Conservation (phyloP, 1,140 invertebrate species). For the Drosophila mauritiana region DNA sequence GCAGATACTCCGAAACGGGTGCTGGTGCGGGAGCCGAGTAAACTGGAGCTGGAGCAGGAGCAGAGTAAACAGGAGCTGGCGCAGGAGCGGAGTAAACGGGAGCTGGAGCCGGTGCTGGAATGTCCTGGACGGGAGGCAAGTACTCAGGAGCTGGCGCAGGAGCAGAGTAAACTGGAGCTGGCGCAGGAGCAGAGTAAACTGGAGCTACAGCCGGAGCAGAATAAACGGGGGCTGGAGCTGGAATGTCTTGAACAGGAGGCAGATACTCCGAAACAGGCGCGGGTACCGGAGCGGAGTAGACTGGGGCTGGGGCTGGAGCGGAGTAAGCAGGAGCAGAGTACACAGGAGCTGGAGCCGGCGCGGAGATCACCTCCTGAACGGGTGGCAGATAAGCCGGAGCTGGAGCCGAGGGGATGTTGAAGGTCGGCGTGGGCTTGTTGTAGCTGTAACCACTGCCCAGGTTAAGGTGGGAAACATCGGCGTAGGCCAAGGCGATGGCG, state of each 20-base stretch:
- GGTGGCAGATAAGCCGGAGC: slow-evolving; percentile 12
- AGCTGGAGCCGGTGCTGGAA: slow-evolving; percentile 22
- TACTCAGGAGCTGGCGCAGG: slow-evolving; percentile 44
- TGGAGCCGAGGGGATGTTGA: slow-evolving; percentile 60
- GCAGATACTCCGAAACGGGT: slow-evolving; percentile 42
- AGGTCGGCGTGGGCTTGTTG: slow-evolving; percentile 62
- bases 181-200: slow-evolving; percentile 38
- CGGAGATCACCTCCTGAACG: slow-evolving; percentile 11
- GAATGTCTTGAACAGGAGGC: neutral
- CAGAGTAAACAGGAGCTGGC: slow-evolving; percentile 20
- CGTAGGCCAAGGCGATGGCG: slow-evolving; percentile 66
- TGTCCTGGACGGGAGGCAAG: slow-evolving; percentile 53
- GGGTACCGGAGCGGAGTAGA: slow-evolving; percentile 39
- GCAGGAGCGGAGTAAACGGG: slow-evolving; percentile 42
- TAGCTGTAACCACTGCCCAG: slow-evolving; percentile 68
- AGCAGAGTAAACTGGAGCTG: slow-evolving; percentile 34
- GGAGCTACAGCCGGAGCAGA: slow-evolving; percentile 44
- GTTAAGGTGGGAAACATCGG: slow-evolving; percentile 73
- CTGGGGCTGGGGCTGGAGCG: slow-evolving; percentile 39
- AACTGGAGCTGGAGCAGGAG: slow-evolving; percentile 36
- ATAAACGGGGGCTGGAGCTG: slow-evolving; percentile 33
- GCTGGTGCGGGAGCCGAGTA: slow-evolving; percentile 43
- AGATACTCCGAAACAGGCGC: slow-evolving; percentile 46
- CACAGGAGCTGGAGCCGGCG: slow-evolving; percentile 33
- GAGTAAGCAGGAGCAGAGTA: slow-evolving; percentile 27